Base-by-base conservation (phyloP, 2,888 invertebrate genomes). In the Platycnemis pennipes region DNA sequence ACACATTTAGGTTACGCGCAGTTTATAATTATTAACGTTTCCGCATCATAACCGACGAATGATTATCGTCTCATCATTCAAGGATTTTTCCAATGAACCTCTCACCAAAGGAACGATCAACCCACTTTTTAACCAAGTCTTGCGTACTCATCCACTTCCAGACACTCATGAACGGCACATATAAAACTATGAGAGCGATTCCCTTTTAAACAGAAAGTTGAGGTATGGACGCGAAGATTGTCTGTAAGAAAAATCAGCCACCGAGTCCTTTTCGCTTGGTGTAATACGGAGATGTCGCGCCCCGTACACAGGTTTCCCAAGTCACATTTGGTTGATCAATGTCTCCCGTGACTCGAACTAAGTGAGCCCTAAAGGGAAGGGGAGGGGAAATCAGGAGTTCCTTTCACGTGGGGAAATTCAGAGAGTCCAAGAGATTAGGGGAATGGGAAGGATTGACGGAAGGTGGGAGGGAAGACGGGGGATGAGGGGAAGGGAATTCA, bases 241-340 rank as follows among this genome's bases (percentile, higher is more conserved):
- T 77, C 37, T 26, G 1, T 7, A 69, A 31, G 37, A 77, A 77
- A 77, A 77, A 37, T 37, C 77, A 8, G 31, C 37, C 77, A 31
- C 8, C 37, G 77, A 13, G 77, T 77, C 77, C 26, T 37, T 77
- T 77, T 77, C 77, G 4, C 77, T 77, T 16, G 31, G 77, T 37
- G 77, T 31, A 77, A 77, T 37, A 16, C 77, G 77, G 77, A 77
- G 77, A 77, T 37, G 77, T 77, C 77, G 77, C 63, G 63, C 63
- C 63, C 22, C 26, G 63, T 63, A 63, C 63, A 8, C 63, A 26
- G 53, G 56, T 56, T 8, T 22, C 63, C 63, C 63, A 63, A 63
- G 63, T 63, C 63, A 16, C 77, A 37, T 77, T 77, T 77, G 77
- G 31, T 37, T 77, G 77, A 77, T 77, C 77, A 77, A 77, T 77